A percentile compares a stretch with the other conserved stretches of the same genome.
Conservation (phyloP, 2,888 invertebrate species). For the Phengaris alcon region DNA sequence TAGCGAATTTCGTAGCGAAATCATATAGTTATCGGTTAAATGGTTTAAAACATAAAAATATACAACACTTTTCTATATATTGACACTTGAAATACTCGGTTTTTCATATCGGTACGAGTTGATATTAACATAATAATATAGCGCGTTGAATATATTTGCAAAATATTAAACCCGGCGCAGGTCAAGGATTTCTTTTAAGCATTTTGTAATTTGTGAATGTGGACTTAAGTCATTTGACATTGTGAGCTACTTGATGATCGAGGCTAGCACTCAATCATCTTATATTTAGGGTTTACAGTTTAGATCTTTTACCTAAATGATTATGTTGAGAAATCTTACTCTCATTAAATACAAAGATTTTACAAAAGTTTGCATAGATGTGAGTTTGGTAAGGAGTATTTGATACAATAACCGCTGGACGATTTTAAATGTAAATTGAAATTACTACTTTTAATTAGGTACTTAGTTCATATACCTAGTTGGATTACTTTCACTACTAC, state of each 20-base stretch:
- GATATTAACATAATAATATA: slow-evolving; percentile 16
- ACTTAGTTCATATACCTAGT: too few relatives aligned
- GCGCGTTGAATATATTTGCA: slow-evolving; percentile 26
- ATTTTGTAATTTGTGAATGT: slow-evolving; percentile 20
- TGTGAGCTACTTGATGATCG: background rate
- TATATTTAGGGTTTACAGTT: too few relatives aligned
- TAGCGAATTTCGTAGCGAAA: background rate
- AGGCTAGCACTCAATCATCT: too few relatives aligned
- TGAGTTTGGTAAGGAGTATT: too few relatives aligned
- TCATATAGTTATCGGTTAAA: background rate
- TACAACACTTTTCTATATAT: background rate
- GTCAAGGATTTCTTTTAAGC: slow-evolving; percentile 24
- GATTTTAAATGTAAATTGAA: too few relatives aligned
- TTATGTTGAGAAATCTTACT: too few relatives aligned
- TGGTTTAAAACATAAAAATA: background rate
- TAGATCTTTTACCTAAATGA: too few relatives aligned
- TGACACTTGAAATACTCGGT: background rate
- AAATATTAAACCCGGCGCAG: slow-evolving; percentile 19
- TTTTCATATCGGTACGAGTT: background rate
- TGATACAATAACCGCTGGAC: too few relatives aligned
- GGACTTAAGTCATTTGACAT: background rate
- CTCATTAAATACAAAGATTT: too few relatives aligned
- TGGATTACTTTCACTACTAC: too few relatives aligned
- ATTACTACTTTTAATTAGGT: too few relatives aligned
- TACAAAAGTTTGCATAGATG: too few relatives aligned